These are phyloP conservation scores for Temnothorax rugatulus DNA, from an alignment of 2,888 invertebrate species.

Conservation along the genomic window DNA sequence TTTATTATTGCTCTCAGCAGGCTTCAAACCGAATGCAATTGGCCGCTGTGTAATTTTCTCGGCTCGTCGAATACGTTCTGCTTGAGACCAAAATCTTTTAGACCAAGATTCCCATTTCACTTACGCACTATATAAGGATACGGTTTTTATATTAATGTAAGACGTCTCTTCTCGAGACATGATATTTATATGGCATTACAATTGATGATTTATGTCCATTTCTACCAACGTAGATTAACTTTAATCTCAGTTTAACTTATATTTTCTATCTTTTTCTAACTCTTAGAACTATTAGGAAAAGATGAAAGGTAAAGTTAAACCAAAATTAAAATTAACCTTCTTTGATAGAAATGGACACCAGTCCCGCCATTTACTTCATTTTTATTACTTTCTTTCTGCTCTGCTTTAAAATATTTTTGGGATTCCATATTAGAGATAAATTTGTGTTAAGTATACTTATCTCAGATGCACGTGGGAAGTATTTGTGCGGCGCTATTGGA, in stretches of 20 bases:
- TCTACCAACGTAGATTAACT: too few species aligned
- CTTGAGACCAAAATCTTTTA: neutral
- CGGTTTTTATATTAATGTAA: neutral
- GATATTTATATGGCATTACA: neutral
- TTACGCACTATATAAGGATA: neutral
- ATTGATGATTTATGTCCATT: neutral
- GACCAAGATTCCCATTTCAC: neutral
- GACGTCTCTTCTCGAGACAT: neutral
- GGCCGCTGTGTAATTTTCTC: slow-evolving; percentile 23
- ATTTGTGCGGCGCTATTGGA: neutral
- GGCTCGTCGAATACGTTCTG: neutral
- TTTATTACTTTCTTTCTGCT: neutral
- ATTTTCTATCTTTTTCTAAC: too few species aligned
- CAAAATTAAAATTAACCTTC: too few species aligned
- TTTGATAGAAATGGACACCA: too few species aligned
- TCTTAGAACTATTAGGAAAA: too few species aligned
- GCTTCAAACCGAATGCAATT: slow-evolving; percentile 16
- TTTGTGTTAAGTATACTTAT: neutral
- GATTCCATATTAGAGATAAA: too few species aligned
- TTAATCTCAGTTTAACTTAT: too few species aligned
- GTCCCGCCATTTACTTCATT: neutral
- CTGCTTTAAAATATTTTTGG: neutral
- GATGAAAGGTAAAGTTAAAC: too few species aligned
- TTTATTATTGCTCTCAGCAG: slow-evolving; percentile 65
- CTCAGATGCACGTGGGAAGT: neutral